Percentiles rank a stretch among this genome's conserved stretches.
Evolutionary conservation across 2,797 vertebrate species (phyloP).

Genomic region (Coilia nasus): DNA sequence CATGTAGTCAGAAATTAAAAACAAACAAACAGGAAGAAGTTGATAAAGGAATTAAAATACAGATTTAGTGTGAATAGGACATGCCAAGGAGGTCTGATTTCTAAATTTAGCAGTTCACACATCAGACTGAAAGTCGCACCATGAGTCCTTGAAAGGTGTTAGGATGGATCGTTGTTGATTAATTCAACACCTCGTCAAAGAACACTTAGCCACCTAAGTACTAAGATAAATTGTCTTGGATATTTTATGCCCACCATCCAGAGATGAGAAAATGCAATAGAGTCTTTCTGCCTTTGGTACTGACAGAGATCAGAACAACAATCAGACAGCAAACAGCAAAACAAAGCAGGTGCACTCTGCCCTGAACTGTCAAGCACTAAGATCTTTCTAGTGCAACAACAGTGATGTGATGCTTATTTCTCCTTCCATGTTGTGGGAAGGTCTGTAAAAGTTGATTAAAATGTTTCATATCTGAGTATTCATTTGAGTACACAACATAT

Average conservation of each 20-base stretch:
- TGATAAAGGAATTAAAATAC: neutral
- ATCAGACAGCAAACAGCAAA: no score
- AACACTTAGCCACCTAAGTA: neutral
- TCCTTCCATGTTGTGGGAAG: no score
- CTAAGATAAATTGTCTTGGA: neutral
- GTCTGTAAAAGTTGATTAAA: no score
- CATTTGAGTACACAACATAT: no score
- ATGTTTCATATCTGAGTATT: no score
- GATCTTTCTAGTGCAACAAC: no score
- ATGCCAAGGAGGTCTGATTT: neutral
- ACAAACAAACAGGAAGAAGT: neutral
- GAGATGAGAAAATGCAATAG: no score
- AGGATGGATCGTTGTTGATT: neutral
- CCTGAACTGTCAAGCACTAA: no score
- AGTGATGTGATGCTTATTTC: no score
- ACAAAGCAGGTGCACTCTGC: no score
- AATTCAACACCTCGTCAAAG: constrained; percentile 3
- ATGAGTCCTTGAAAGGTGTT: neutral
- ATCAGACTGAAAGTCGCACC: neutral
- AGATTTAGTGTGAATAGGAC: neutral
- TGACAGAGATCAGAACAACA: no score
- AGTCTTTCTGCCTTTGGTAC: no score
- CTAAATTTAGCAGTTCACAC: neutral
- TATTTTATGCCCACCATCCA: neutral
- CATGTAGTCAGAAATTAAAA: neutral